phyloP scores from a whole-genome alignment of 2,113 vertebrate genomes.

The Ammodytes marinus region DNA sequence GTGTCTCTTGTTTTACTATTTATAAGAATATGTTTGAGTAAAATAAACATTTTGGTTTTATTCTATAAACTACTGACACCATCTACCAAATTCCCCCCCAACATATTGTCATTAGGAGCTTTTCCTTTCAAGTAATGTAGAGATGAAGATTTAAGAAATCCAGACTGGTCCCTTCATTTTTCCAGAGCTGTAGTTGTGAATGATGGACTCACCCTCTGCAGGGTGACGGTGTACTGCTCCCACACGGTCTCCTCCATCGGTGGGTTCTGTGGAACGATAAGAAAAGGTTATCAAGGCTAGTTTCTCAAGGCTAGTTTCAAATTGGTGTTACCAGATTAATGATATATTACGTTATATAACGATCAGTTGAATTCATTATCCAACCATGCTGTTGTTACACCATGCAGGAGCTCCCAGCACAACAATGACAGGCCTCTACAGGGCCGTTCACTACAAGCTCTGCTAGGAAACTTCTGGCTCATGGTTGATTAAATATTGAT shows the following conservation, averaged over 20 bases:
- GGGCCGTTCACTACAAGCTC: background rate
- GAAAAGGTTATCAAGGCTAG: constrained; percentile 52
- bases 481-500: constrained; percentile 14
- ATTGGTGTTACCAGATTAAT: constrained; percentile 63
- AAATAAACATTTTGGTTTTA: background rate
- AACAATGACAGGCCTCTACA: constrained; percentile 31
- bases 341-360: constrained; percentile 61
- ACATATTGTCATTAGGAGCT: too few species aligned
- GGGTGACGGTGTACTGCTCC: constrained; percentile 97
- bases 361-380: constrained; percentile 50
- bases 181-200: background rate
- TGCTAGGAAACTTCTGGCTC: constrained; percentile 13
- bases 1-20: too few species aligned
- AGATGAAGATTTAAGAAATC: too few species aligned
- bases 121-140: too few species aligned
- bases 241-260: constrained; percentile 97
- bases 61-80: too few species aligned
- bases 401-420: constrained; percentile 24
- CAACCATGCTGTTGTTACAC: constrained; percentile 36
- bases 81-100: too few species aligned
- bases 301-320: constrained; percentile 46
- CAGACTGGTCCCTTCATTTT: too few species aligned
- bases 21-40: too few species aligned
- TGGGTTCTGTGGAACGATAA: constrained; percentile 75
- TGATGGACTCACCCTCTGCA: constrained; percentile 91